A percentile compares a stretch with the other conserved stretches of the same genome.
These are phyloP conservation scores for Sakesphorus luctuosus DNA, from an alignment of 2,113 vertebrate genomes.

Conservation along the genomic window DNA sequence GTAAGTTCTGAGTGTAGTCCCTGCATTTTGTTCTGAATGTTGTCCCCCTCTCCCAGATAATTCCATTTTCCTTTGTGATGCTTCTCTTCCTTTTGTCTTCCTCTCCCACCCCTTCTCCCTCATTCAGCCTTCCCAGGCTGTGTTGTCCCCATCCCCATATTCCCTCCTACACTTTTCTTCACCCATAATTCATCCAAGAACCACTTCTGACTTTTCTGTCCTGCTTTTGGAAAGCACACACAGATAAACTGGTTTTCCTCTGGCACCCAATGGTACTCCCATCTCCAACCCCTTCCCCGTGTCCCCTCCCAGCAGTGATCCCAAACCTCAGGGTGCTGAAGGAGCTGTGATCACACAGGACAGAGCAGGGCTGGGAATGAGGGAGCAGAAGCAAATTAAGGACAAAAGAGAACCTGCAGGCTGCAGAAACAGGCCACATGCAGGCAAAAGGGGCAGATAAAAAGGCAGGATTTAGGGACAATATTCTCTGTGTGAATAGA, in stretches of 20 bases:
- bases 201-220: background rate
- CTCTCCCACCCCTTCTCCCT: background rate
- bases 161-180: background rate
- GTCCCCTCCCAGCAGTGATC: background rate
- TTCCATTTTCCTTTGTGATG: background rate
- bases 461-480: background rate
- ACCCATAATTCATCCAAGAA: background rate
- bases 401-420: background rate
- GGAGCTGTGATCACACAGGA: background rate
- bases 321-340: background rate
- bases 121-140: background rate
- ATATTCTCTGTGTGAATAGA: background rate
- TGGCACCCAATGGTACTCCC: background rate
- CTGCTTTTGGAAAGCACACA: background rate
- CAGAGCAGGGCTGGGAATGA: background rate
- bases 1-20: background rate
- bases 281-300: background rate
- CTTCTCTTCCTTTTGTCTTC: background rate
- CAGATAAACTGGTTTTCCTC: background rate
- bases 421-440: background rate
- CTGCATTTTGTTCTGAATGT: background rate
- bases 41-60: too few relatives aligned
- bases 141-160: background rate
- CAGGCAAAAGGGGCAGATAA: background rate
- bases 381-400: background rate